phyloP scores from a whole-genome alignment of 2,888 invertebrate species.

The Ormyrus thymus region DNA sequence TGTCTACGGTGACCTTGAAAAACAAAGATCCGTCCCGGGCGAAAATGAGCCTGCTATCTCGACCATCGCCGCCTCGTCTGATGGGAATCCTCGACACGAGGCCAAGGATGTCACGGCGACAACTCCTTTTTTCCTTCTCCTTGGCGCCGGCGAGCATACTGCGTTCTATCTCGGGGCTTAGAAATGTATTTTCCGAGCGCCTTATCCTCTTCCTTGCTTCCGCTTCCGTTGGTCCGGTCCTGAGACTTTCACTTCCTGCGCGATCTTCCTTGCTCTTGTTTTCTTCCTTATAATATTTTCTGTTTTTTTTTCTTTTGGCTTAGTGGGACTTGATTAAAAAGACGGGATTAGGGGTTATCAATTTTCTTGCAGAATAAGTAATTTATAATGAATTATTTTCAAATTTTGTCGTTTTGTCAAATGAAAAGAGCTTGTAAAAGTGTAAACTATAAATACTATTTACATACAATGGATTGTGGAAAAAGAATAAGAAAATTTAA shows the following conservation, averaged over 20 bases:
- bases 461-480: too few species aligned
- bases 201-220: constrained; percentile 38
- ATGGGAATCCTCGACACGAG: background rate
- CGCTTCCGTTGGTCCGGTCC: constrained; percentile 18
- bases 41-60: constrained; percentile 42
- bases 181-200: constrained; percentile 54
- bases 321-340: too few species aligned
- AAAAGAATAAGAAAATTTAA: too few species aligned
- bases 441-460: too few species aligned
- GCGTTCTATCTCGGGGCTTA: constrained; percentile 22
- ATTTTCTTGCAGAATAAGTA: background rate
- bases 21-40: constrained; percentile 4
- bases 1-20: constrained; percentile 29
- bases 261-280: background rate
- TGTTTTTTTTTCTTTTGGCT: background rate
- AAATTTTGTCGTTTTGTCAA: background rate
- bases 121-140: background rate
- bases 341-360: too few species aligned
- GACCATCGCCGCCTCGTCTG: background rate
- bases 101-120: background rate
- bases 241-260: background rate
- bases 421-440: too few species aligned
- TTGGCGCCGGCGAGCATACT: constrained; percentile 24
- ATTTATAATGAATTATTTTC: background rate
- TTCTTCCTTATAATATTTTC: background rate